Conservation (phyloP, 2,797 vertebrate species). For the Luscinia luscinia region DNA sequence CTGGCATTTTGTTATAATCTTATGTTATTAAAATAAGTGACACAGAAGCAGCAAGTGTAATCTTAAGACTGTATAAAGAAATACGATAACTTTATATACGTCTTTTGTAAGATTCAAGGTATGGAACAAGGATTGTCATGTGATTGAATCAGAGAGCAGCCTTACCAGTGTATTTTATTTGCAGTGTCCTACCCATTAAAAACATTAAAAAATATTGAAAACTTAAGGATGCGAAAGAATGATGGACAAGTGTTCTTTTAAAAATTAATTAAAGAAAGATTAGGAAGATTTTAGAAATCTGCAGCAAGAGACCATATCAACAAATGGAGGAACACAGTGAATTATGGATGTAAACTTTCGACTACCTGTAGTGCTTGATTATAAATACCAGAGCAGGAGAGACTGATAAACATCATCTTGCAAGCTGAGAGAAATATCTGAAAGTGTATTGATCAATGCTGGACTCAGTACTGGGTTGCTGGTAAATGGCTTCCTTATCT, state of each 20-base stretch:
- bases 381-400: neutral
- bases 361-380: neutral
- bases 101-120: neutral
- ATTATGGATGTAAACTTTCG: conserved; percentile 7
- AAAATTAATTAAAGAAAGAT: neutral
- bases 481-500: neutral
- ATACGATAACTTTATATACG: neutral
- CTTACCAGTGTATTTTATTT: neutral
- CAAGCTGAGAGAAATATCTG: neutral
- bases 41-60: neutral
- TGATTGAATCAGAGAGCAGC: neutral
- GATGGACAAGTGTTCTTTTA: neutral
- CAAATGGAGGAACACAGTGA: neutral
- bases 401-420: conserved; percentile 3
- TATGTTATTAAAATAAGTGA: neutral
- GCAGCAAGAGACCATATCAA: neutral
- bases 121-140: neutral
- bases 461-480: neutral
- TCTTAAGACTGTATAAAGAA: neutral
- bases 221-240: neutral
- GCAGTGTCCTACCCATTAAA: neutral
- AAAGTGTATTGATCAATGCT: neutral
- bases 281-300: neutral
- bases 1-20: neutral
- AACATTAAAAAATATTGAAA: neutral